Evolutionary conservation across 2,797 vertebrate genomes (phyloP).

Genomic region (Chaetodon trifasciatus): DNA sequence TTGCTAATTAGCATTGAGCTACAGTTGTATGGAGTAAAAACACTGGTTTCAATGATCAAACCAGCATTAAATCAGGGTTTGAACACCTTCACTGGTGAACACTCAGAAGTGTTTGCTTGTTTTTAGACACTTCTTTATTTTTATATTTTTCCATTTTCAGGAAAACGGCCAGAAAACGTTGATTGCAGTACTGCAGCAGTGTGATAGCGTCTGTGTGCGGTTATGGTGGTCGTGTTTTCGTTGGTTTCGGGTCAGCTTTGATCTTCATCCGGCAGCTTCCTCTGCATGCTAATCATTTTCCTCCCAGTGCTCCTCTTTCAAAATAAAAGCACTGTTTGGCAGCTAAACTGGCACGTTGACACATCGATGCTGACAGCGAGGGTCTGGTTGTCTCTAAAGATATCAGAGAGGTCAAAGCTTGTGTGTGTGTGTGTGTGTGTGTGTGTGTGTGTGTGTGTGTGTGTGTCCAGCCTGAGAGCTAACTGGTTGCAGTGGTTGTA

Average conservation of each 20-base stretch:
- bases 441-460: neutral
- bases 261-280: neutral
- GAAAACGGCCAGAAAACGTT: no score
- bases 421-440: neutral
- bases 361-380: neutral
- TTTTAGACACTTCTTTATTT: no score
- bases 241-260: neutral
- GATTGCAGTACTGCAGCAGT: neutral
- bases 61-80: no score
- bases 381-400: neutral
- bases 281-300: neutral
- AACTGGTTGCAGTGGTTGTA: neutral
- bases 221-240: neutral
- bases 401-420: neutral
- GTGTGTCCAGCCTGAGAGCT: slow-evolving; percentile 5
- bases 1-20: no score
- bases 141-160: no score
- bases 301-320: neutral
- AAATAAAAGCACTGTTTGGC: slow-evolving; percentile 9
- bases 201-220: neutral
- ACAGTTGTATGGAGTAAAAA: no score
- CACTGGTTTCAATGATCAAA: no score
- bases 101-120: no score
- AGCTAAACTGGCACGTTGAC: slow-evolving; percentile 17
- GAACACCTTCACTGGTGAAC: no score